These are phyloP conservation scores for Philypnodon macrostomus DNA, from an alignment of 2,797 vertebrate species.

Conservation along the genomic window DNA sequence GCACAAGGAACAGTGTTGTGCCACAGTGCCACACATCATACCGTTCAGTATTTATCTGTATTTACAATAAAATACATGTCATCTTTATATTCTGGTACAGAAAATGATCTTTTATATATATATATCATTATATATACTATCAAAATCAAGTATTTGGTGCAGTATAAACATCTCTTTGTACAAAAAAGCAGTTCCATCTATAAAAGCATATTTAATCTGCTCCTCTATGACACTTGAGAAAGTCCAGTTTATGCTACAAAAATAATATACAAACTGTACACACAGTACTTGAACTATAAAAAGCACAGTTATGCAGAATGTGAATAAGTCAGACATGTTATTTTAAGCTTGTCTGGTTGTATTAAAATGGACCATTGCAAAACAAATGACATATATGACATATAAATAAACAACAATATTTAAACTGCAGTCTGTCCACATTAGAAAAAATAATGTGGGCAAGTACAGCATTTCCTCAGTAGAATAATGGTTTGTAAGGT, in stretches of 20 bases:
- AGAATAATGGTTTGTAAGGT: neutral
- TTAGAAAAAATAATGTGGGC: neutral
- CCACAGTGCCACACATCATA: no score
- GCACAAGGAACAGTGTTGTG: neutral
- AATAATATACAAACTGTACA: slow-evolving; percentile 33
- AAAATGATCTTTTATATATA: no score
- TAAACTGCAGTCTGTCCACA: neutral
- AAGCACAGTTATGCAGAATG: neutral
- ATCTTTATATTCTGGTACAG: neutral
- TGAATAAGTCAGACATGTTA: no score
- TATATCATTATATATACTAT: neutral
- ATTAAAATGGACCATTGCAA: no score
- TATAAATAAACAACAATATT: no score
- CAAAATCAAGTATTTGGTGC: slow-evolving; percentile 1
- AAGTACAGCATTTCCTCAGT: neutral
- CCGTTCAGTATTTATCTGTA: no score
- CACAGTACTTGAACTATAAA: neutral
- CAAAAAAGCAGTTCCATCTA: neutral
- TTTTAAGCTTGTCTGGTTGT: no score
- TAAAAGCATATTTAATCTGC: neutral
- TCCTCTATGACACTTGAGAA: neutral
- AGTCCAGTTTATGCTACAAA: slow-evolving; percentile 3
- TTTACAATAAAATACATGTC: slow-evolving; percentile 4
- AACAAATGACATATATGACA: no score
- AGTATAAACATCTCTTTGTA: neutral